phyloP scores from a whole-genome alignment of 1,140 invertebrate genomes.

The Onthophagus taurus region DNA sequence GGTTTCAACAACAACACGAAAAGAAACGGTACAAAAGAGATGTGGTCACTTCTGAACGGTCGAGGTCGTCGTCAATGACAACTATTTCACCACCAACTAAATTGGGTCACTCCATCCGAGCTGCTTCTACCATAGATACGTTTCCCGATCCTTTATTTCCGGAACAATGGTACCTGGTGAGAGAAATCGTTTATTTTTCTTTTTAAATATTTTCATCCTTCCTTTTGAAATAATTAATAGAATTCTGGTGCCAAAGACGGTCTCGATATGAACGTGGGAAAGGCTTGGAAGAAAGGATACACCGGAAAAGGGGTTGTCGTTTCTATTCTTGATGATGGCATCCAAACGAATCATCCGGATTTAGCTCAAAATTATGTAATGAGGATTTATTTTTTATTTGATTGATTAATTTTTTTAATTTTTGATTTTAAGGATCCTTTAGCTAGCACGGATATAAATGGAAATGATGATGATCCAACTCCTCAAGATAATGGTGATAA shows the following conservation, averaged over 20 bases:
- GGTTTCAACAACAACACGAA: conserved; percentile 89
- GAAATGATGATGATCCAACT: conserved; percentile 91
- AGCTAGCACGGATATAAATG: conserved; percentile 95
- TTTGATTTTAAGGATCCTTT: conserved; percentile 63
- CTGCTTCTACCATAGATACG: conserved; percentile 47
- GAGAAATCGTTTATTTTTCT: conserved; percentile 39
- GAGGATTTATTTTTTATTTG: conserved; percentile 22
- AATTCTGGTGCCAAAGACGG: conserved; percentile 83
- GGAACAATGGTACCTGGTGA: conserved; percentile 97
- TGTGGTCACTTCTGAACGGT: conserved; percentile 43
- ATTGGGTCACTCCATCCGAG: conserved; percentile 42
- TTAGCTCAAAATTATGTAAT: conserved; percentile 85
- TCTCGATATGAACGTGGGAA: conserved; percentile 89
- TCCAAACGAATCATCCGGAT: conserved; percentile 92
- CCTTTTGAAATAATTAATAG: too few species aligned
- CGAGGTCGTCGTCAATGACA: too few species aligned
- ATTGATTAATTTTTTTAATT: background rate
- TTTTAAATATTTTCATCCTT: too few species aligned
- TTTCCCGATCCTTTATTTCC: conserved; percentile 90
- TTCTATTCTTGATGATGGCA: conserved; percentile 92
- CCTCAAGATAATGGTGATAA: conserved; percentile 91
- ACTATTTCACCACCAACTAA: conserved; percentile 34
- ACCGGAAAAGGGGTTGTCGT: conserved; percentile 92
- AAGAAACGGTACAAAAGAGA: conserved; percentile 80
- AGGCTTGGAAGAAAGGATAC: conserved; percentile 91